Evolutionary conservation across 2,797 vertebrate species (phyloP).

Genomic region (Garrulus glandarius): DNA sequence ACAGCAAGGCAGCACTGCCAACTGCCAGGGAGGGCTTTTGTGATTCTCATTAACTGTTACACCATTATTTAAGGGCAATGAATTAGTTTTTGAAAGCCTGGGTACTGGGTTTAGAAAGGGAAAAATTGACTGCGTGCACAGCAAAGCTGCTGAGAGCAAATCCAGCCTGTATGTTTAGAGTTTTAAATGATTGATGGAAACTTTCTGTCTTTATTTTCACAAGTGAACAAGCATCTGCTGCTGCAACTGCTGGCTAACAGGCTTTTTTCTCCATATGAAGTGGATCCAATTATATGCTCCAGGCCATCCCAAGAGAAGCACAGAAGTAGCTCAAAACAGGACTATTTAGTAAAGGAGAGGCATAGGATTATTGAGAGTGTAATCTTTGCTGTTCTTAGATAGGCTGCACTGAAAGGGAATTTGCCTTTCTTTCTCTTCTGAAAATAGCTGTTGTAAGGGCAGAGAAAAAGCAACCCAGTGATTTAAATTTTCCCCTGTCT

Average conservation of each 20-base stretch:
- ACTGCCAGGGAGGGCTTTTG: constrained; percentile 56
- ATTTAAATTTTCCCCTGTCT: neutral
- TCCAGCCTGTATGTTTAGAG: neutral
- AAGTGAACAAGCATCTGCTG: neutral
- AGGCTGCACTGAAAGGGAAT: neutral
- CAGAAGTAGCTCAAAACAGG: constrained; percentile 9
- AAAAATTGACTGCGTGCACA: neutral
- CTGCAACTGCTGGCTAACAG: neutral
- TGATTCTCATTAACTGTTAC: constrained; percentile 25
- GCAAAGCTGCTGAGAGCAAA: neutral
- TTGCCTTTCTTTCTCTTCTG: neutral
- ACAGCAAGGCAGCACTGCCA: constrained; percentile 58
- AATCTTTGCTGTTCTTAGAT: neutral
- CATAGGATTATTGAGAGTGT: neutral
- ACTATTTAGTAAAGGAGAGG: neutral
- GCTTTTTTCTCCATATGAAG: constrained; percentile 4
- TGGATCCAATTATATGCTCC: neutral
- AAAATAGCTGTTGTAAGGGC: neutral
- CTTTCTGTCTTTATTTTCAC: constrained; percentile 13
- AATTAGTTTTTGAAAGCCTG: constrained; percentile 43
- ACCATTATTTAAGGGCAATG: constrained; percentile 57
- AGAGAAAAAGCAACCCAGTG: neutral
- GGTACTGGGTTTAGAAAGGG: constrained; percentile 11
- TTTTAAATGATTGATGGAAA: constrained; percentile 21
- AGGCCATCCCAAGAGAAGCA: neutral